A percentile compares a stretch with the other conserved stretches of the same genome.
phyloP scores from a whole-genome alignment of 2,888 invertebrate genomes.

The Dysmachus trigonus region DNA sequence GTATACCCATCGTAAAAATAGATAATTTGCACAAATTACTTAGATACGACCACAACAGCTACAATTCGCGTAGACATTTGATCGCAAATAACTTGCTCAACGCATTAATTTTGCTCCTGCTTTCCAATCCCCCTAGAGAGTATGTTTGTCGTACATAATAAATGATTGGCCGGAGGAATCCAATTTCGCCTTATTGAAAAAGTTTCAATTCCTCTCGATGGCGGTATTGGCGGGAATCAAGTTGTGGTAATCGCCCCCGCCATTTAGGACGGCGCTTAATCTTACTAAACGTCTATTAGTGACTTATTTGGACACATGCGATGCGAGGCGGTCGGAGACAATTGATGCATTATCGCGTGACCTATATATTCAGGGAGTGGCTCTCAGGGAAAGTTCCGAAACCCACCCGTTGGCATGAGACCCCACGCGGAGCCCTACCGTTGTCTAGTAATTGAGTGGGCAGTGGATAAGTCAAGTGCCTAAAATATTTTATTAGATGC shows the following conservation, averaged over 20 bases:
- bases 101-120: background rate
- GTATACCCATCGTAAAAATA: background rate
- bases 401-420: background rate
- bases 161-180: background rate
- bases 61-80: background rate
- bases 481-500: constrained; percentile 47
- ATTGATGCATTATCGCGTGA: constrained; percentile 18
- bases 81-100: background rate
- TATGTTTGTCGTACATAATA: background rate
- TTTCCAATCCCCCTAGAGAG: background rate
- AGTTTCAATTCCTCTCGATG: background rate
- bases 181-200: constrained; percentile 1
- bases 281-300: constrained; percentile 21
- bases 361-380: background rate
- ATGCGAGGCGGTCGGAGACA: background rate
- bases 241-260: background rate
- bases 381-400: background rate
- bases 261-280: background rate
- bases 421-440: background rate
- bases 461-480: constrained; percentile 42
- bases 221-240: background rate
- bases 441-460: constrained; percentile 23
- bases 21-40: background rate
- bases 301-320: constrained; percentile 18
- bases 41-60: background rate